A percentile compares a stretch with the other conserved stretches of the same genome.
These are phyloP conservation scores for Anneissia japonica DNA, from an alignment of 35 echinoderm and acorn worm species.

Conservation along the genomic window DNA sequence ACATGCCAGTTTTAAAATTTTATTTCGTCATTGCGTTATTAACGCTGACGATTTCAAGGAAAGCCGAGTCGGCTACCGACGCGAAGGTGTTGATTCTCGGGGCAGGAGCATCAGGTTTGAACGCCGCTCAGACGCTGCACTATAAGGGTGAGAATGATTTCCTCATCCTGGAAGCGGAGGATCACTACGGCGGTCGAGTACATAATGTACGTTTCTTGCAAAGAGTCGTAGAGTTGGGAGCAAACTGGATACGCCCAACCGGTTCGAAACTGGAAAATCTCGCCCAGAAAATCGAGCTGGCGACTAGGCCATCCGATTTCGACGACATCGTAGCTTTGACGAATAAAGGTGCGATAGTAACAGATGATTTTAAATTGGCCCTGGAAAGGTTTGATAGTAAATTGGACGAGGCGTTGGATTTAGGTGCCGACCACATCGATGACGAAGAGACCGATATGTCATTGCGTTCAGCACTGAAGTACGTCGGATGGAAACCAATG, in stretches of 20 bases:
- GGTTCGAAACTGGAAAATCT: not conserved
- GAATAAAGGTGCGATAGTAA: not conserved
- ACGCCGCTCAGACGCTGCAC: not conserved
- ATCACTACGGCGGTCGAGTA: not conserved
- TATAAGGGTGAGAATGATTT: slow-evolving; percentile 1
- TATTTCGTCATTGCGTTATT: not conserved
- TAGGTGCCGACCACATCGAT: not conserved
- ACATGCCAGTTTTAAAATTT: not conserved
- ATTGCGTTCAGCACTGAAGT: not conserved
- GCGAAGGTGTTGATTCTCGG: slow-evolving; percentile 11
- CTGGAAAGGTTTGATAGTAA: not conserved
- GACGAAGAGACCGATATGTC: not conserved
- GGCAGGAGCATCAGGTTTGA: not conserved
- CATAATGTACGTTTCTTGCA: not conserved
- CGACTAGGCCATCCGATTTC: not conserved
- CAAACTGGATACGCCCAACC: not conserved
- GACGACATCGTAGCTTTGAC: not conserved
- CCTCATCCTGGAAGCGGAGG: not conserved
- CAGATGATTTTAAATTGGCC: not conserved
- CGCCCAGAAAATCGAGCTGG: not conserved
- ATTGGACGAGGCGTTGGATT: not conserved
- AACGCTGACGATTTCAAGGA: not conserved
- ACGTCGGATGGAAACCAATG: not conserved
- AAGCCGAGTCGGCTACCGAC: not conserved
- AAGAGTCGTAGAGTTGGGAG: not conserved